Conservation (phyloP, 2,797 vertebrate genomes). For the Meriones psammophilus region DNA sequence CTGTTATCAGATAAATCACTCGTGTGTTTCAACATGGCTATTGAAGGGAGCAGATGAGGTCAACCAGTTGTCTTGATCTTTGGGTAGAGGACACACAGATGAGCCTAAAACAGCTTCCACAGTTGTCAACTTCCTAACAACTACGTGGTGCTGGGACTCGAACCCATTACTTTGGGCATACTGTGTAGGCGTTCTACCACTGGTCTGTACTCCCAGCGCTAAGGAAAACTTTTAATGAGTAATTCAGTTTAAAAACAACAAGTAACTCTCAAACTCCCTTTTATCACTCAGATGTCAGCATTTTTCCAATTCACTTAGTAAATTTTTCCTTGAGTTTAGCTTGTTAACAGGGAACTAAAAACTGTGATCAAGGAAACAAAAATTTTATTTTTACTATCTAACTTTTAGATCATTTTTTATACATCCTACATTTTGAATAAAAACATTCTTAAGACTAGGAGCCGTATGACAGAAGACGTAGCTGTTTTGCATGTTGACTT, state of each 20-base stretch:
- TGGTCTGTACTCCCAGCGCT: not conserved
- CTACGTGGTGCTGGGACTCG: not conserved
- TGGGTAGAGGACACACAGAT: not conserved
- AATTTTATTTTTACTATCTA: slow-evolving; percentile 30
- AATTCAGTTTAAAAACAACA: not conserved
- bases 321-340: slow-evolving; percentile 23
- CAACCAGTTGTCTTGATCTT: not conserved
- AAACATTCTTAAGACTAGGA: slow-evolving; percentile 21
- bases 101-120: not conserved
- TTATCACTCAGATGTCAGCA: not conserved
- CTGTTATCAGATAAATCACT: slow-evolving; percentile 1
- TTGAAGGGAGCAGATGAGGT: not conserved
- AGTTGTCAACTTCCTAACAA: not conserved
- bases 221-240: slow-evolving; percentile 20
- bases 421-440: slow-evolving; percentile 53
- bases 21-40: not conserved
- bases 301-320: slow-evolving; percentile 24
- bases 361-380: not conserved
- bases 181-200: not conserved
- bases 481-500: slow-evolving; percentile 76
- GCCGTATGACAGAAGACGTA: slow-evolving; percentile 59
- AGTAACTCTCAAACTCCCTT: not conserved
- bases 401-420: slow-evolving; percentile 39
- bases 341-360: slow-evolving; percentile 1
- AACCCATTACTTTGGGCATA: not conserved